Percentiles rank a stretch among this genome's conserved stretches.
phyloP scores from a whole-genome alignment of 2,797 vertebrate species.

The Halcyon leucocephala region DNA sequence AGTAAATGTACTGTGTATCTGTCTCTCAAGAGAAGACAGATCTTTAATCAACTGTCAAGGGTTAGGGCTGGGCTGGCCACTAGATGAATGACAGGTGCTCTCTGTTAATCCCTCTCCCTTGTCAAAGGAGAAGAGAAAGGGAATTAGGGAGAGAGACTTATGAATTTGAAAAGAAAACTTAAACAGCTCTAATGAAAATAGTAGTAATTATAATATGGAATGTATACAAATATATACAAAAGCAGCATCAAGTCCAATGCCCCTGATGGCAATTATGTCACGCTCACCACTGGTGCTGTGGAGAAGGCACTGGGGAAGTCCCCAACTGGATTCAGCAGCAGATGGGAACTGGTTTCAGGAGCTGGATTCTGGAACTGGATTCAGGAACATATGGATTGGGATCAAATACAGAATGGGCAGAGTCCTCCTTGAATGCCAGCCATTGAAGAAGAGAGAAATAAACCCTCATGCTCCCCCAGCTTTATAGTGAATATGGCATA shows the following conservation, averaged over 20 bases:
- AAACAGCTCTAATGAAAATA: not conserved
- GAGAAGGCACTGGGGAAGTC: not conserved
- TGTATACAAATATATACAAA: not conserved
- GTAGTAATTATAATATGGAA: not conserved
- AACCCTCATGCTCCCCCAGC: no score
- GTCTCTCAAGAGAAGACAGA: not conserved
- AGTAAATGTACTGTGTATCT: not conserved
- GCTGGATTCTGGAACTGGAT: no score
- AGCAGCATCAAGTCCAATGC: not conserved
- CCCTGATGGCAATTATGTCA: not conserved
- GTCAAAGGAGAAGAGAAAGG: not conserved
- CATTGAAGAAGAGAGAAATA: no score
- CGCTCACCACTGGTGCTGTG: not conserved
- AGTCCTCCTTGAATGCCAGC: no score
- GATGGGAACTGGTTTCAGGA: no score
- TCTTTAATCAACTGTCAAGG: not conserved
- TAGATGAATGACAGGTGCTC: not conserved
- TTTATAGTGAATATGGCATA: no score
- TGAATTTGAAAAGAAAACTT: not conserved
- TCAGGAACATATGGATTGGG: no score
- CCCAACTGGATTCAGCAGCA: not conserved
- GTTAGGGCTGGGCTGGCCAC: not conserved
- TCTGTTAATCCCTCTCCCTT: not conserved
- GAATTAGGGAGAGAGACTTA: not conserved
- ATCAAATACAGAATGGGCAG: no score